Percentiles rank a stretch among this genome's conserved stretches.
Evolutionary conservation across 2,113 vertebrate species (phyloP).

Genomic region (Phainopepla nitens): DNA sequence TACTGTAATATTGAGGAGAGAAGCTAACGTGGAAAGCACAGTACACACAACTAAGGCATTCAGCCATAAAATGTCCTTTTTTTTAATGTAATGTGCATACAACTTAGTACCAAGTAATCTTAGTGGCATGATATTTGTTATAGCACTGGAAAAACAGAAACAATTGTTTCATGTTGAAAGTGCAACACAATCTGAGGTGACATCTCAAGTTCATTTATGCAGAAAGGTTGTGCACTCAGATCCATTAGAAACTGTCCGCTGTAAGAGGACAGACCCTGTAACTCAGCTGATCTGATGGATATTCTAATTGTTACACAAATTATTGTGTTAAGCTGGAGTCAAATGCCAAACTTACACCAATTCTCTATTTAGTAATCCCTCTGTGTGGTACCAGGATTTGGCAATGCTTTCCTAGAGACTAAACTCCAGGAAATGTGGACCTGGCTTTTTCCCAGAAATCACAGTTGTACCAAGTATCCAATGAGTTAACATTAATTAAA

Average conservation of each 20-base stretch:
- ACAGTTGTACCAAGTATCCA: not conserved
- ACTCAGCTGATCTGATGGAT: not conserved
- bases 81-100: slow-evolving; percentile 27
- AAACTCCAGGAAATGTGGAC: not conserved
- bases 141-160: slow-evolving; percentile 26
- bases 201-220: not conserved
- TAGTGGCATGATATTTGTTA: slow-evolving; percentile 15
- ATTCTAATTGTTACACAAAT: not conserved
- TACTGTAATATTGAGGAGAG: not conserved
- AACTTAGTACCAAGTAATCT: slow-evolving; percentile 16
- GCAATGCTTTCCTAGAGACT: not conserved
- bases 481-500: not conserved
- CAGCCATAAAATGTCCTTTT: not conserved
- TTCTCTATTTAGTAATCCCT: not conserved
- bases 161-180: not conserved
- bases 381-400: not conserved
- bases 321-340: not conserved
- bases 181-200: not conserved
- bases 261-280: not conserved
- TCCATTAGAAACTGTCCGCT: not conserved
- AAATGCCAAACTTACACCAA: not conserved
- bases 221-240: not conserved
- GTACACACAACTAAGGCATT: not conserved
- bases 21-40: not conserved
- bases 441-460: not conserved